Evolutionary conservation across 2,888 invertebrate species (phyloP), one percentile per base, ranked within the genome.

Genomic region (Gasteruption jaculator): DNA sequence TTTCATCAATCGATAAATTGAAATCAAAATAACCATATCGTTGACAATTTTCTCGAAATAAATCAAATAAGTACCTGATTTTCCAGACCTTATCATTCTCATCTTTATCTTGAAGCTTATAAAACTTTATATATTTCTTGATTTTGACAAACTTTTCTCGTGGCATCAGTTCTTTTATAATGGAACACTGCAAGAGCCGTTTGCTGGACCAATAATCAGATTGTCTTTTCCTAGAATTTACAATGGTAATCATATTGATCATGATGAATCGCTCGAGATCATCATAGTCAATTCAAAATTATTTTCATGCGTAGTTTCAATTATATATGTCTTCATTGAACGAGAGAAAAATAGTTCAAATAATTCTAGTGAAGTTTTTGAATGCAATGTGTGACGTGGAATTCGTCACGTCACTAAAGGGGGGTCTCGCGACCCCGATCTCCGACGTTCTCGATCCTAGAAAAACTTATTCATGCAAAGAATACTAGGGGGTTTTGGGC

Each of bases 81-180:
- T 43, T 43, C 43, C 41, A 44, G n/a, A 41, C 41, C 25, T 45
- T 43, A 19, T 45, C 40, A 8, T 38, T 14, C 20, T 34, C 19
- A 19, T 46, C 31, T 22, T 37, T 19, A 26, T 44, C 41, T 38
- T 41, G 18, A 8, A n/a, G 3, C 12, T 43, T 43, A 8, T 40
- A 43, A 30, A 38, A 47, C 36, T 31, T 41, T 8, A 43, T 15
- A 14, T 27, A 10, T 12, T 29, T 38, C 30, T 45, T 45, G 5
- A 45, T 45, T 0, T 20, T 15, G 10, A 29, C n/a, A 40, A 42
- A 45, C 22, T 42, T 33, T 12, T 45, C 35, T 41, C 41, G 38
- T n/a, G 31, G 1, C 41, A 47, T 45, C 7, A 41, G 4, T 32
- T 39, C 31, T 37, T 27, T 29, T 21, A 46, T 22, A 25, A 26